Base-by-base conservation (phyloP, 1,140 invertebrate genomes). In the Pseudomyrmex sp. region DNA sequence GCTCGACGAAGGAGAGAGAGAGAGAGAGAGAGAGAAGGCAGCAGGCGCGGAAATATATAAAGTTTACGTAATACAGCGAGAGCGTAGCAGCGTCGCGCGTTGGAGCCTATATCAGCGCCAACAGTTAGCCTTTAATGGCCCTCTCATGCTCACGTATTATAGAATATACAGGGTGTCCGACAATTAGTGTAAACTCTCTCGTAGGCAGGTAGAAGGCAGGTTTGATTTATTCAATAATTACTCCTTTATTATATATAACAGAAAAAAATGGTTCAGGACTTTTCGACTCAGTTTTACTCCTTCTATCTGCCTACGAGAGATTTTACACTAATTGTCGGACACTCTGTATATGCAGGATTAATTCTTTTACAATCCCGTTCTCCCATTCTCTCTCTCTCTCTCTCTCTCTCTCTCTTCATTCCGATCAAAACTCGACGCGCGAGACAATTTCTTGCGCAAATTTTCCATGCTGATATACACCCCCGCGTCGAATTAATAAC, bases 381-480 rank as follows among this genome's bases (percentile, higher is more conserved):
- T 35, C 0, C 35, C 5, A 35, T 35, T 35, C 5, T 35, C 5
- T 35, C 35, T 0, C 5, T 35, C 26, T 35, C 26, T 18, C 35
- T 5, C 5, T 35, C 35, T 0, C 5, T 35, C 26, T 35, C 26
- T 4, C 5, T 35, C 0, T 5, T 35, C 26, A 15, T 8, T 12
- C n/a, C 15, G 13, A 61, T 61, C 72, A 23, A 77, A 68, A 50
- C 18, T 12, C 62, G 56, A 59, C n/a, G 2, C 59, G 26, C 18
- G 35, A 48, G 44, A 13, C 20, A 79, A 79, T 79, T 69, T 48
- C 50, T 79, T 48, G 63, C 76, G 65, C 26, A 65, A 58, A 79
- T 66, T 66, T 77, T 23, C 48, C 23, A 7, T 46, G 26, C 65
- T 50, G 48, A 56, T 7, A n/a, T 46, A 26, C 2, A 26, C 26